Percentiles rank a stretch among this genome's conserved stretches.
phyloP scores from a whole-genome alignment of 2,113 vertebrate species.

The Chloropsis hardwickii region DNA sequence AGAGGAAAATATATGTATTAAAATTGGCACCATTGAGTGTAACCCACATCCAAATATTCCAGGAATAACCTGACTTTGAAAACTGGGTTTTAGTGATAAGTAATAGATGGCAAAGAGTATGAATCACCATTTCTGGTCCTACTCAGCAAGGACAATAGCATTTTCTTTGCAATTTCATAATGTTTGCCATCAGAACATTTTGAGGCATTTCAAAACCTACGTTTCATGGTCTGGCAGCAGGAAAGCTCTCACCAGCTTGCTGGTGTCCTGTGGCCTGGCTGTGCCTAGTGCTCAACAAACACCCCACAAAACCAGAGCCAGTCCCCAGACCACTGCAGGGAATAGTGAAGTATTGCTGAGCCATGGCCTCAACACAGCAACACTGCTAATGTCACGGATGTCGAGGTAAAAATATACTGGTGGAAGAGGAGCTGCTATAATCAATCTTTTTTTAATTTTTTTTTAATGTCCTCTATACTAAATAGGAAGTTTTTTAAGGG shows the following conservation, averaged over 20 bases:
- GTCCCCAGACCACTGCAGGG: not conserved
- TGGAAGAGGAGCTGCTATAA: not conserved
- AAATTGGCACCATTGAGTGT: not conserved
- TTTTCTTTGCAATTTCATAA: not conserved
- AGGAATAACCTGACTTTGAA: not conserved
- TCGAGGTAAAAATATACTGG: fast-evolving
- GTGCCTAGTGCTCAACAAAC: not conserved
- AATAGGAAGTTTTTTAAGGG: not conserved
- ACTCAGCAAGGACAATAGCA: not conserved
- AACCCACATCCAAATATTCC: not conserved
- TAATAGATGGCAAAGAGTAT: not conserved
- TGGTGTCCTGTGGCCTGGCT: not conserved
- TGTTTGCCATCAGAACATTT: not conserved
- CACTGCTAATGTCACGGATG: fast-evolving
- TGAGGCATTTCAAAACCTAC: not conserved
- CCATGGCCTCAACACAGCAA: not conserved
- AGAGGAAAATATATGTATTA: not conserved
- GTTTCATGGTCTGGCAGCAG: not conserved
- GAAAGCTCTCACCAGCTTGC: not conserved
- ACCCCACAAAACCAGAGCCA: not conserved
- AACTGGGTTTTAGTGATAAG: not conserved
- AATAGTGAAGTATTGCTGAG: not conserved
- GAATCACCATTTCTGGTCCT: not conserved
- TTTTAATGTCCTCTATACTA: not conserved
- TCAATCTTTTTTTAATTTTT: not conserved